Evolutionary conservation across 2,888 invertebrate species (phyloP).

Genomic region (Vanessa cardui): DNA sequence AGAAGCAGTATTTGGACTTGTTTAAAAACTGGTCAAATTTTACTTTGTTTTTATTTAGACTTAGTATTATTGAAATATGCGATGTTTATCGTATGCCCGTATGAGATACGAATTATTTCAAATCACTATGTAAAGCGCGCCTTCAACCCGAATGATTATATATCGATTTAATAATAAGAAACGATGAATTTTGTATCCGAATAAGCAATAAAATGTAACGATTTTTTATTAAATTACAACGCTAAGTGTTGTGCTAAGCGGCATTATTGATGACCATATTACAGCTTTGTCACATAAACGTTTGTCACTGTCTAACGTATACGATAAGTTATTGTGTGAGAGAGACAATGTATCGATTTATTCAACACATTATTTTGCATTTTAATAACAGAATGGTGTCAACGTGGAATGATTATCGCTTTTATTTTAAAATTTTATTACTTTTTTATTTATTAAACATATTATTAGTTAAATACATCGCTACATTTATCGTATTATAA

Average conservation of each 20-base stretch:
- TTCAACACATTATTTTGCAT: not conserved
- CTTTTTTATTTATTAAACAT: too few relatives aligned
- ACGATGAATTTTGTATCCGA: too few relatives aligned
- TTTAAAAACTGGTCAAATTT: constrained; percentile 34
- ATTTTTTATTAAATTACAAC: too few relatives aligned
- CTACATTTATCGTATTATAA: too few relatives aligned
- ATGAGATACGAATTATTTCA: not conserved
- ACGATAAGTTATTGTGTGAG: not conserved
- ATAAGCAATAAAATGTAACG: too few relatives aligned
- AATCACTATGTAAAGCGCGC: not conserved
- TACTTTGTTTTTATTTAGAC: constrained; percentile 20
- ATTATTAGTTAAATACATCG: too few relatives aligned
- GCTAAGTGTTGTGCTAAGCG: too few relatives aligned
- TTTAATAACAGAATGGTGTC: not conserved
- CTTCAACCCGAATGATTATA: not conserved
- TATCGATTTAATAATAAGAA: too few relatives aligned
- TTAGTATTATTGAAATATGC: constrained; percentile 31
- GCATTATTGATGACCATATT: too few relatives aligned
- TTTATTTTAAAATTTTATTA: too few relatives aligned
- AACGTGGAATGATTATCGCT: not conserved
- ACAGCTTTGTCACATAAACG: too few relatives aligned
- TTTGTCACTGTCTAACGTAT: not conserved
- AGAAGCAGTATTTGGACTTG: constrained; percentile 17
- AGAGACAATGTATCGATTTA: not conserved
- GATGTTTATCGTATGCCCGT: constrained; percentile 1